phyloP scores from a whole-genome alignment of 2,113 vertebrate genomes.

The Pyrgilauda ruficollis region DNA sequence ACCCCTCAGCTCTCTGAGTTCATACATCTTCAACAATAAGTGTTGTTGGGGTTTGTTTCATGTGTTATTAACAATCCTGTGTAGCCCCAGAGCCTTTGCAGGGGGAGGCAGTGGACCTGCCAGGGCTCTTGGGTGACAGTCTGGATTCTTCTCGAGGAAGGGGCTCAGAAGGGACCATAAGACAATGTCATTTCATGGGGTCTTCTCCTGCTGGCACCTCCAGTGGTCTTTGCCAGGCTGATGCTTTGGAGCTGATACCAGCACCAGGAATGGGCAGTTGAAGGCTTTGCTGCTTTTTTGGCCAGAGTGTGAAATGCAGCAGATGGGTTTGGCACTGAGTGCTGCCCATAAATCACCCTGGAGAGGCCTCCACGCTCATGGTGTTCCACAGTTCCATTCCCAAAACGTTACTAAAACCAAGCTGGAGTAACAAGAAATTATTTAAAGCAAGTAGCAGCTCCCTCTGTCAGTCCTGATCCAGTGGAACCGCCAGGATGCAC shows the following conservation, averaged over 20 bases:
- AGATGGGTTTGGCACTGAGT: neutral
- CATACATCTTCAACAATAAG: neutral
- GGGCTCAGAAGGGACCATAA: fast-evolving
- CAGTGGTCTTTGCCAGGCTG: neutral
- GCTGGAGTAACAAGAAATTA: neutral
- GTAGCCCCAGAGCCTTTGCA: neutral
- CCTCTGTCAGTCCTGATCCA: fast-evolving
- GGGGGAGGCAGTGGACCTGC: neutral
- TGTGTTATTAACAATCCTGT: neutral
- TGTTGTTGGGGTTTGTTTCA: neutral
- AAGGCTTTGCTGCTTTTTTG: conserved; percentile 22
- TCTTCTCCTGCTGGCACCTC: neutral
- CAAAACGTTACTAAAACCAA: neutral
- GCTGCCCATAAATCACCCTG: conserved; percentile 9
- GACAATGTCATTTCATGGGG: neutral
- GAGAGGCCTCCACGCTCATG: neutral
- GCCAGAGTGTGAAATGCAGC: neutral
- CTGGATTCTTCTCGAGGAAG: fast-evolving
- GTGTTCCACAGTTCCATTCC: neutral
- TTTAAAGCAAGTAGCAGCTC: neutral
- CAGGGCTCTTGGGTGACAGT: neutral
- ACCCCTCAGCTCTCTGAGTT: neutral
- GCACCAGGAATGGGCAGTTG: neutral
- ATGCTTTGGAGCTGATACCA: neutral
- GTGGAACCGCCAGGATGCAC: neutral